Percentiles rank a stretch among this genome's conserved stretches.
Evolutionary conservation across 2,797 vertebrate genomes (phyloP).

Genomic region (Enteromius afrohamiltoni): DNA sequence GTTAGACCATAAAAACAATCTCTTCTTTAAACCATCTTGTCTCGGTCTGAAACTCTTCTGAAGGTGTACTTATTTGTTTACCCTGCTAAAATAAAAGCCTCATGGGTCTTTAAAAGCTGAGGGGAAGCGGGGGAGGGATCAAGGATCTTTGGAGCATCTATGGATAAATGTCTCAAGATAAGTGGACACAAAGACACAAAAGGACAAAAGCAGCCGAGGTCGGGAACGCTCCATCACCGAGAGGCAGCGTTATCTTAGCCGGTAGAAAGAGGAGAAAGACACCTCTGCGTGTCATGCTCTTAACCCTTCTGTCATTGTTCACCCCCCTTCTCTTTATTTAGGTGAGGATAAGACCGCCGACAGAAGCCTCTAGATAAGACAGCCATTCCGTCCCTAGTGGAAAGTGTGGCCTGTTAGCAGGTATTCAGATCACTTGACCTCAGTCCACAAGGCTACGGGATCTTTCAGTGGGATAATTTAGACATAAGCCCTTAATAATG

Average conservation of each 20-base stretch:
- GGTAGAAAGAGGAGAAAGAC: conserved; percentile 62
- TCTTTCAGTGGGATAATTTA: conserved; percentile 63
- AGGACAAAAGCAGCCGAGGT: conserved; percentile 60
- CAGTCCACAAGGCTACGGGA: conserved; percentile 48
- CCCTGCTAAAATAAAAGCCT: conserved; percentile 64
- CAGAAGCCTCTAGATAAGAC: conserved; percentile 62
- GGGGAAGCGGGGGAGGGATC: conserved; percentile 51
- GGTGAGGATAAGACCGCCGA: conserved; percentile 60
- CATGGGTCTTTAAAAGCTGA: conserved; percentile 61
- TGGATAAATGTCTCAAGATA: conserved; percentile 66
- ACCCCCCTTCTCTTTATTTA: conserved; percentile 56
- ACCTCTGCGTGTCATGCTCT: conserved; percentile 62
- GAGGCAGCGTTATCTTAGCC: conserved; percentile 64
- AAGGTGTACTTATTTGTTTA: conserved; percentile 65
- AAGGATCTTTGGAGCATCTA: conserved; percentile 60
- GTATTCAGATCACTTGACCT: conserved; percentile 65
- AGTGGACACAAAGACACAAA: conserved; percentile 67
- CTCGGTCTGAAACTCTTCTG: conserved; percentile 50
- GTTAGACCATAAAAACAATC: conserved; percentile 58
- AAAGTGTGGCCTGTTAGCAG: conserved; percentile 64
- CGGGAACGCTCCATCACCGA: conserved; percentile 64
- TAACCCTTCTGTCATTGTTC: conserved; percentile 60
- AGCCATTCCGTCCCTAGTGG: conserved; percentile 57
- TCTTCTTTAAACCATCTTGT: conserved; percentile 49
- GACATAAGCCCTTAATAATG: conserved; percentile 54